Conservation (phyloP, 2,888 invertebrate genomes). For the Chaitophorus viminalis region DNA sequence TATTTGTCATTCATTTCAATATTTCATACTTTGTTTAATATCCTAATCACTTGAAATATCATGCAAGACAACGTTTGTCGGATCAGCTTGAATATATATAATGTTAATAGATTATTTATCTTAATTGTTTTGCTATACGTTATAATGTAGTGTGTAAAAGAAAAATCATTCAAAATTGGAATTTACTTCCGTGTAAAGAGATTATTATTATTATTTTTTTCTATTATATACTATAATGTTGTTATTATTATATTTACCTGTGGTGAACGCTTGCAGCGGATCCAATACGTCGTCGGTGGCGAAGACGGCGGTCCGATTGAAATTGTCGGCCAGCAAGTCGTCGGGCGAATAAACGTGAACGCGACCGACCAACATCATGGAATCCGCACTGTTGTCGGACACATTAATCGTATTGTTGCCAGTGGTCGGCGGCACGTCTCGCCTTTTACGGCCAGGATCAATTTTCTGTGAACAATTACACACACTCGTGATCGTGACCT, state of each 20-base stretch:
- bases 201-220: too few relatives aligned
- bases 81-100: too few relatives aligned
- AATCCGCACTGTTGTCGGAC: slow-evolving; percentile 31
- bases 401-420: slow-evolving; percentile 20
- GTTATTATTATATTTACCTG: neutral
- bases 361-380: slow-evolving; percentile 57
- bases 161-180: too few relatives aligned
- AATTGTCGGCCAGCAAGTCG: slow-evolving; percentile 47
- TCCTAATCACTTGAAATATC: too few relatives aligned
- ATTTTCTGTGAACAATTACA: slow-evolving; percentile 48
- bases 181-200: too few relatives aligned
- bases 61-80: too few relatives aligned
- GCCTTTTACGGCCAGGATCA: slow-evolving; percentile 58
- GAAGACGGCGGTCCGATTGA: slow-evolving; percentile 8
- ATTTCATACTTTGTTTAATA: too few relatives aligned
- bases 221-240: too few relatives aligned
- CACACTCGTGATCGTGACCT: slow-evolving; percentile 31
- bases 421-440: slow-evolving; percentile 28
- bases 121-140: too few relatives aligned
- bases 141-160: too few relatives aligned
- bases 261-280: slow-evolving; percentile 31
- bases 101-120: too few relatives aligned
- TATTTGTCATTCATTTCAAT: too few relatives aligned
- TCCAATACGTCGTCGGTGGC: slow-evolving; percentile 3
- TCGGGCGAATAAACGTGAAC: slow-evolving; percentile 59